Conservation (phyloP, 2,113 vertebrate genomes). For the Rhagologus leucostigma region DNA sequence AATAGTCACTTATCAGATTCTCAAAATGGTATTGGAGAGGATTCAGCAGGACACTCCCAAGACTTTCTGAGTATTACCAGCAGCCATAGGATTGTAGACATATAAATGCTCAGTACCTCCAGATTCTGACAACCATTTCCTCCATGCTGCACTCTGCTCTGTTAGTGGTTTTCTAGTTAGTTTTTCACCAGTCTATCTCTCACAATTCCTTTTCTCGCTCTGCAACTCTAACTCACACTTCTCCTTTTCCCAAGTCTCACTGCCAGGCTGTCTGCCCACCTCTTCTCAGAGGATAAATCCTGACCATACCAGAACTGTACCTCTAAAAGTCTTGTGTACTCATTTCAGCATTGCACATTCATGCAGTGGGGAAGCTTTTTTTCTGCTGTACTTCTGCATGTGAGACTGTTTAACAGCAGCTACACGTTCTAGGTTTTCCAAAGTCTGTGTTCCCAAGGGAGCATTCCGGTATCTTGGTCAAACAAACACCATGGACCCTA, state of each 20-base stretch:
- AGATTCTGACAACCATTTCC: background rate
- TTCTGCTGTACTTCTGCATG: background rate
- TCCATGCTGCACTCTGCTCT: background rate
- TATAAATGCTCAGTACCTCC: background rate
- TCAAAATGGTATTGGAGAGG: constrained; percentile 33
- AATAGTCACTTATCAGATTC: constrained; percentile 35
- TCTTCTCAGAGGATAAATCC: background rate
- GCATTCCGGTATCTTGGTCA: background rate
- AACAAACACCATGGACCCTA: background rate
- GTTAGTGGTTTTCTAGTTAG: background rate
- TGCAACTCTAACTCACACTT: background rate
- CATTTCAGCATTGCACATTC: background rate
- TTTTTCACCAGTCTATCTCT: background rate
- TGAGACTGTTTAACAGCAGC: background rate
- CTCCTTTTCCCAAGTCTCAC: background rate
- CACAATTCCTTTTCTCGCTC: background rate
- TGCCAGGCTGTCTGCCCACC: background rate
- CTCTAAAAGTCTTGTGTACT: background rate
- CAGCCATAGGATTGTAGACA: background rate
- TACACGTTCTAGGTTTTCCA: background rate
- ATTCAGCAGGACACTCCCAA: constrained; percentile 32
- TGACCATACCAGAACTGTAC: background rate
- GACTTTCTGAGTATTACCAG: background rate
- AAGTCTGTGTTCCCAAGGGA: background rate
- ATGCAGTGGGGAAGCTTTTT: rapidly evolving